phyloP scores from a whole-genome alignment of 2,797 vertebrate species.

The Bufotes viridis region DNA sequence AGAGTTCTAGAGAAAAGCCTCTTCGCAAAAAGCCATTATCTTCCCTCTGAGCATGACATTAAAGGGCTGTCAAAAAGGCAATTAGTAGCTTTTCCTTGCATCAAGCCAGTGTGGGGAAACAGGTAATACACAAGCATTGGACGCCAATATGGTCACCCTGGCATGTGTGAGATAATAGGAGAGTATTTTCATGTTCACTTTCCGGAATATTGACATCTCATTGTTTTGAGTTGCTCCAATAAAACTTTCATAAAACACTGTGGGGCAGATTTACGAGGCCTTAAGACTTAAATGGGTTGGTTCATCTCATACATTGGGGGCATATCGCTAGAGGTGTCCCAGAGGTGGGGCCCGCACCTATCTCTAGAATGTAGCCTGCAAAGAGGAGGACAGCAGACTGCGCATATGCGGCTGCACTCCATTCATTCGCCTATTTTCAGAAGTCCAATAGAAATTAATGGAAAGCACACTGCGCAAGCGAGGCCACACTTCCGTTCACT shows the following conservation, averaged over 20 bases:
- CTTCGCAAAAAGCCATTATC: conserved; percentile 28
- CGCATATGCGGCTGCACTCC: too few relatives aligned
- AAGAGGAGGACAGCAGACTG: too few relatives aligned
- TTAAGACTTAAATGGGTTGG: too few relatives aligned
- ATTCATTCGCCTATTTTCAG: too few relatives aligned
- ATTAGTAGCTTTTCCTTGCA: conserved; percentile 32
- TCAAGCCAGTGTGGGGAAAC: neutral
- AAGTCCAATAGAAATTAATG: too few relatives aligned
- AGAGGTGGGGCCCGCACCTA: too few relatives aligned
- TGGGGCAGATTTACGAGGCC: neutral
- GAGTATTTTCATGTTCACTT: conserved; percentile 22
- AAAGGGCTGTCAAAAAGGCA: conserved; percentile 26
- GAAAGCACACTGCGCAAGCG: too few relatives aligned
- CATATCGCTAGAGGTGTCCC: too few relatives aligned
- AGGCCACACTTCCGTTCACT: too few relatives aligned
- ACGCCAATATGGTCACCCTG: neutral
- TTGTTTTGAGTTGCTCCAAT: conserved; percentile 15
- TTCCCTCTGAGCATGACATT: neutral
- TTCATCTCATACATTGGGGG: too few relatives aligned
- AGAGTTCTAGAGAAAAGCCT: neutral
- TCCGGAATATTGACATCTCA: neutral
- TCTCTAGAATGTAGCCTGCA: too few relatives aligned
- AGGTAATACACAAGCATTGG: conserved; percentile 1
- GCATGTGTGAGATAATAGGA: neutral
- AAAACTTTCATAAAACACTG: conserved; percentile 14